Evolutionary conservation across 1,140 invertebrate genomes (phyloP), one percentile per base, ranked within the genome.

Genomic region (Xylocopa sonorina): DNA sequence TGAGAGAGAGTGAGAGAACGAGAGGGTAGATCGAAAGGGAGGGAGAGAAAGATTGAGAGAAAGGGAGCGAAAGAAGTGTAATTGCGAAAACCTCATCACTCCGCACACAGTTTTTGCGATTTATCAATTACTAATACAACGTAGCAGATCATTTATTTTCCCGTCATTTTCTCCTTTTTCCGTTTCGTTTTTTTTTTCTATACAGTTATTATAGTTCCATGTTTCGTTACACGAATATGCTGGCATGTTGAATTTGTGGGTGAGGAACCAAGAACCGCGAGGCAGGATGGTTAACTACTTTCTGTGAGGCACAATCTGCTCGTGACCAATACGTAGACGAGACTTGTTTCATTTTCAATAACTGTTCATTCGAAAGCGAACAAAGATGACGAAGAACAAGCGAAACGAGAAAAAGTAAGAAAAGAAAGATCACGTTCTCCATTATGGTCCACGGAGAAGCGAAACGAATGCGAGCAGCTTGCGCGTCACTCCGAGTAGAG

Each of bases 171-270:
- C 43, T 14, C n/a, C 67, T 24, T 64, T 75, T 38, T 66, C 34
- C 78, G 81, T 83, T 80, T 51, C 85, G 63, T 80, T 78, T 82
- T 48, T 82, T 82, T 84, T 71, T 75, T 77, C 71, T 80, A 81
- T 53, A 53, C 75, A 76, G 43, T 78, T 78, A 79, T 85, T 84
- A 78, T 18, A 50, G 72, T 29, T 78, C 71, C 69, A 87, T 78
- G 58, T 81, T 87, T 83, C 78, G 73, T 89, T 85, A 74, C 84
- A 85, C 69, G 84, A 86, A 85, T 89, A 88, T 88, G 84, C 87
- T 87, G 84, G 84, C 86, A 88, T 90, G 88, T 88, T 85, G 71
- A 89, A 86, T 24, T 80, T 79, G 76, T 62, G 79, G 67, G 50
- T 62, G 77, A 83, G 78, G 73, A 80, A 79, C 51, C 81, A 85